phyloP scores from a whole-genome alignment of 2,113 vertebrate genomes.

The Cathartes aura region DNA sequence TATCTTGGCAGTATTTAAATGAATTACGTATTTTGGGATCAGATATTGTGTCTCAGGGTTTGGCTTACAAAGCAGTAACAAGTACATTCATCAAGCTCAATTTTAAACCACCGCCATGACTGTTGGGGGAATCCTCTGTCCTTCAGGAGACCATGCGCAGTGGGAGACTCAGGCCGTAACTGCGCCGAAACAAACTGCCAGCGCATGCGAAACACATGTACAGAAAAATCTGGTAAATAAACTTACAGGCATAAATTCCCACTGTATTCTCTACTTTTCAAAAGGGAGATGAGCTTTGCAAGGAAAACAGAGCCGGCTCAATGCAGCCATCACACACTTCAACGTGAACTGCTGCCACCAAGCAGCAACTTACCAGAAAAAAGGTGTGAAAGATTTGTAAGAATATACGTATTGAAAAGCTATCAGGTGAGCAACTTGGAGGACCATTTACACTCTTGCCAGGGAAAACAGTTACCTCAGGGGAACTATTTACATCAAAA shows the following conservation, averaged over 20 bases:
- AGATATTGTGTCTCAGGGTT: background rate
- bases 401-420: background rate
- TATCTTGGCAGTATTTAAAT: background rate
- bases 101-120: background rate
- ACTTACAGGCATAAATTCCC: background rate
- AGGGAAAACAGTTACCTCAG: background rate
- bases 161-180: accelerated
- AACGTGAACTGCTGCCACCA: accelerated
- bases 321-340: background rate
- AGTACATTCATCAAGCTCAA: background rate
- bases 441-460: background rate
- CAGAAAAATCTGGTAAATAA: background rate
- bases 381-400: background rate
- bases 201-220: accelerated
- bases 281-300: background rate
- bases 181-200: background rate
- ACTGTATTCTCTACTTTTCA: background rate
- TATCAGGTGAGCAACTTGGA: background rate
- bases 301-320: background rate
- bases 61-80: background rate
- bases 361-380: background rate
- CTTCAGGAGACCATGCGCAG: background rate
- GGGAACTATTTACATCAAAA: background rate
- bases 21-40: background rate
- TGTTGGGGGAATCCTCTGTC: background rate